Base-by-base conservation (phyloP, 1,140 invertebrate species). In the Lanistes nyassanus region DNA sequence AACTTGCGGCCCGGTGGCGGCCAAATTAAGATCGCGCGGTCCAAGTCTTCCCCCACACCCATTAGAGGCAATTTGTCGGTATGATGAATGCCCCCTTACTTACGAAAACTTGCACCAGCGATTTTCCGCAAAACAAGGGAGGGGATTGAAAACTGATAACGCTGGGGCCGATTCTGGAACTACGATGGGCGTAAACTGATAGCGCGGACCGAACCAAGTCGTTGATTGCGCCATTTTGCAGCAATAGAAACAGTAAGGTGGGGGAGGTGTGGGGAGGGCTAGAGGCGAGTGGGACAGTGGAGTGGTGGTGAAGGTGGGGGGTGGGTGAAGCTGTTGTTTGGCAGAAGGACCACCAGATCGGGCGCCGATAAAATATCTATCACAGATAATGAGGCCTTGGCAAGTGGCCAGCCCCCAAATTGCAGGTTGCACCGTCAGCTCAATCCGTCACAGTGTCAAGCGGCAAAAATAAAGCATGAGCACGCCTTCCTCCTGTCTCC, bases 381-480 rank as follows among this genome's bases (percentile, higher is more conserved):
- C 70, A 72, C 60, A 62, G 70, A 60, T 72, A 60, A 72, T 72
- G 70, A 72, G 55, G 34, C 55, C 56, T 13, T 72, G 70, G 34
- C 70, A 72, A 34, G 23, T 55, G 34, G 51, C 55, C 70, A 36
- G 55, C 34, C 70, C 70, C 55, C 70, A 31, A 72, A 72, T 72
- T 39, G 55, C 36, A 62, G 70, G 70, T 36, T 72, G 70, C 31
- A 56, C 37, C n/a, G 55, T n/a, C 70, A 31, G 55, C 55, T 72
- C 60, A 72, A 72, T 72, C 70, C 70, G 31, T 72, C 70, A 72
- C 60, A 37, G 70, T 72, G 70, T 72, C 70, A 72, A 62, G 21
- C 70, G 34, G 56, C 56, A 34, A 56, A 58, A 58, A 72, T 58
- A 60, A 72, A 72, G 60, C 70, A 72, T 55, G 31, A 56, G 9